Evolutionary conservation across 2,113 vertebrate species (phyloP).

Genomic region (Gobiocypris rarus): DNA sequence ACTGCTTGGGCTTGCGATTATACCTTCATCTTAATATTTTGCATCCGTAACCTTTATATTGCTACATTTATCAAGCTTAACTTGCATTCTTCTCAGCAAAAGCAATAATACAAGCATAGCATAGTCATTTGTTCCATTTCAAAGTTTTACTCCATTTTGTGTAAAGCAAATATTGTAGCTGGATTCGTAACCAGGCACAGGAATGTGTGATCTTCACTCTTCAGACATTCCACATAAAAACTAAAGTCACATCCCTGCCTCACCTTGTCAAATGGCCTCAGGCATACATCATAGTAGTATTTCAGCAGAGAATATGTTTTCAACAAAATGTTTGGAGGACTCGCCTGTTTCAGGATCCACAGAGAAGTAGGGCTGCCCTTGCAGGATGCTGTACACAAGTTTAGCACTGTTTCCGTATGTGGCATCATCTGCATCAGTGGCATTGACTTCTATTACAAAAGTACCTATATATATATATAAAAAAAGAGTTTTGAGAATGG

Average conservation of each 20-base stretch:
- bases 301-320: slow-evolving; percentile 25
- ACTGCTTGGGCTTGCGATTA: not conserved
- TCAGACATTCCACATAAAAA: slow-evolving; percentile 12
- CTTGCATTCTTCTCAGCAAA: not conserved
- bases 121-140: slow-evolving; percentile 4
- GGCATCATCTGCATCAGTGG: slow-evolving; percentile 62
- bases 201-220: not conserved
- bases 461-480: slow-evolving; percentile 44
- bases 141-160: not conserved
- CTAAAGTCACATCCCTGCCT: not conserved
- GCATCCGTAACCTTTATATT: slow-evolving; percentile 13
- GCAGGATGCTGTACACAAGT: slow-evolving; percentile 64
- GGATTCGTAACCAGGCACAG: slow-evolving; percentile 12
- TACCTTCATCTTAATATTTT: not conserved
- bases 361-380: slow-evolving; percentile 64
- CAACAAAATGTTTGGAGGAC: slow-evolving; percentile 47
- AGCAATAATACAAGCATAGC: not conserved
- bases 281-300: not conserved
- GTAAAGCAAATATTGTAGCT: not conserved
- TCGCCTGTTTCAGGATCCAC: slow-evolving; percentile 63
- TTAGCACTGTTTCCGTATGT: slow-evolving; percentile 65
- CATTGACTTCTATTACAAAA: slow-evolving; percentile 62
- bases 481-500: too few species aligned
- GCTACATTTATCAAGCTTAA: slow-evolving; percentile 15
- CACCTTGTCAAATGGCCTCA: slow-evolving; percentile 23